A percentile compares a stretch with the other conserved stretches of the same genome.
phyloP scores from a whole-genome alignment of 2,888 invertebrate genomes.

The Panorpa germanica region DNA sequence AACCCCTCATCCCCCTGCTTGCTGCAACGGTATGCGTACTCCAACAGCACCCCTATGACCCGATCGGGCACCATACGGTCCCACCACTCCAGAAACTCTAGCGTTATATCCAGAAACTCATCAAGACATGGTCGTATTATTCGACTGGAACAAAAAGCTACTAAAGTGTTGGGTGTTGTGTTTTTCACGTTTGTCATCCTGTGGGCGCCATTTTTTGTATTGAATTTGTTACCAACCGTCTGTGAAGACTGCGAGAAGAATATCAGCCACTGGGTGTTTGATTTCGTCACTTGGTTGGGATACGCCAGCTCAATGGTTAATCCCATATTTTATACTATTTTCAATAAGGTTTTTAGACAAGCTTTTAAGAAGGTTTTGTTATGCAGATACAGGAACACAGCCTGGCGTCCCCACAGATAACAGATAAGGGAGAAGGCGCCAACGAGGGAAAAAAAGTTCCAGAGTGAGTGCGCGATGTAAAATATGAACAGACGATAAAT shows the following conservation, averaged over 20 bases:
- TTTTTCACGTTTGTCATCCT: constrained; percentile 88
- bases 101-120: constrained; percentile 62
- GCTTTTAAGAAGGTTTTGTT: constrained; percentile 73
- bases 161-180: constrained; percentile 85
- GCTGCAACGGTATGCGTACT: constrained; percentile 27
- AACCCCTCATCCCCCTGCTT: constrained; percentile 35
- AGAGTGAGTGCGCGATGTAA: no score
- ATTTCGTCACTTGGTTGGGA: constrained; percentile 81
- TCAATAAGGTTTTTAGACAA: constrained; percentile 83
- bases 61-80: constrained; percentile 40
- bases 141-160: constrained; percentile 85
- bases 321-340: constrained; percentile 90
- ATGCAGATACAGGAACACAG: constrained; percentile 46
- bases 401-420: constrained; percentile 35
- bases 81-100: constrained; percentile 62
- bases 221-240: constrained; percentile 70
- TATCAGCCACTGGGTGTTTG: constrained; percentile 61
- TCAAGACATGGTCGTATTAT: constrained; percentile 70
- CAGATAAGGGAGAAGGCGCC: no score
- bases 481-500: no score
- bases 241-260: constrained; percentile 63
- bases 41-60: constrained; percentile 17
- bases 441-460: no score
- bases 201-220: constrained; percentile 91
- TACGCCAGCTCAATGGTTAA: constrained; percentile 91